Conservation (phyloP, 1,140 invertebrate species). For the Drosophila teissieri region DNA sequence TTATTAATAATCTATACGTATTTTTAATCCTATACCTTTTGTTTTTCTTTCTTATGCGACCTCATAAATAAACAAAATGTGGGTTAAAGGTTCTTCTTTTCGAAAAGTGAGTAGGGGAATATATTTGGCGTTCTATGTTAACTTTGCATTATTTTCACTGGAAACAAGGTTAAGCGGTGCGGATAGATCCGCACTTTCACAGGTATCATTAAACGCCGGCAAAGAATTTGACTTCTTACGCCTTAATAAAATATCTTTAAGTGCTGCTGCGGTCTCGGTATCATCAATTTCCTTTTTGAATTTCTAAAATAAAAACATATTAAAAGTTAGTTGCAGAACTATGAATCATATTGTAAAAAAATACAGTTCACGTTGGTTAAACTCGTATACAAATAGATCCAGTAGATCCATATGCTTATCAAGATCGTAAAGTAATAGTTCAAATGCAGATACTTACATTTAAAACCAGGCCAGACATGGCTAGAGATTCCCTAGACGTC, state of each 20-base stretch:
- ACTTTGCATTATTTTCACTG: constrained; percentile 81
- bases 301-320: constrained; percentile 48
- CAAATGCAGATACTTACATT: constrained; percentile 17
- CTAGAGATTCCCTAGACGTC: constrained; percentile 35
- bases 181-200: constrained; percentile 67
- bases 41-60: constrained; percentile 41
- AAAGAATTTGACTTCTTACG: constrained; percentile 62
- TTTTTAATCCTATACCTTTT: constrained; percentile 43
- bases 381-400: not conserved
- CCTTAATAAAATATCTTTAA: constrained; percentile 68
- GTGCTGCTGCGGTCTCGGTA: constrained; percentile 47
- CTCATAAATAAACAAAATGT: constrained; percentile 71
- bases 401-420: too few relatives aligned
- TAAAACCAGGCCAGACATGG: constrained; percentile 37
- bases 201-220: constrained; percentile 63
- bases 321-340: not conserved
- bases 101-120: constrained; percentile 46
- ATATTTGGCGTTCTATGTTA: constrained; percentile 83
- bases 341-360: too few relatives aligned
- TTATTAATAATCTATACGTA: constrained; percentile 48
- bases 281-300: constrained; percentile 68
- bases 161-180: constrained; percentile 80
- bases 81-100: constrained; percentile 44
- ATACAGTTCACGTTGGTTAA: too few relatives aligned
- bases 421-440: not conserved